A percentile compares a stretch with the other conserved stretches of the same genome.
Conservation (phyloP, 2,888 invertebrate species). For the Ophonus ardosiacus region DNA sequence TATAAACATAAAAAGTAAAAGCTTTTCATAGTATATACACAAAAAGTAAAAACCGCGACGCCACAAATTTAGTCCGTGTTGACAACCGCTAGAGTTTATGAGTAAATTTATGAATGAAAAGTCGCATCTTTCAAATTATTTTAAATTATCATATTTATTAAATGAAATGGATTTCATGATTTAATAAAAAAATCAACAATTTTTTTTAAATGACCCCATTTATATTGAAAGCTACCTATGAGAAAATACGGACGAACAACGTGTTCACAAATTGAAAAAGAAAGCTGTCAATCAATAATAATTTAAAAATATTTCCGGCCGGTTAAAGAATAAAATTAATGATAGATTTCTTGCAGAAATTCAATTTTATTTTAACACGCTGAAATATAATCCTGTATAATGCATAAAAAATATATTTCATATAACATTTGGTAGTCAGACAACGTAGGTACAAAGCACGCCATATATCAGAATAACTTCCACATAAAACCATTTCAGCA, state of each 20-base stretch:
- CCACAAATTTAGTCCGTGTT: no score
- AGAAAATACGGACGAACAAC: not conserved
- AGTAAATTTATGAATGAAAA: no score
- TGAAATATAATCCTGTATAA: slow-evolving; percentile 7
- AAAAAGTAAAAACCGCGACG: no score
- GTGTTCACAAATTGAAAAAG: not conserved
- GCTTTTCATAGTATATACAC: no score
- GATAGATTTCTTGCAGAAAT: not conserved
- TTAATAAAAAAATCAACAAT: no score
- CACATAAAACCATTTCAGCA: slow-evolving; percentile 38
- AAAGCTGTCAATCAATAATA: not conserved
- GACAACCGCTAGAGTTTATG: no score
- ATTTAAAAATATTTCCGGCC: not conserved
- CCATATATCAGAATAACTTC: slow-evolving; percentile 38
- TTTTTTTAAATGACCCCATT: no score
- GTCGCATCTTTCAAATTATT: no score
- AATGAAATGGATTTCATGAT: no score
- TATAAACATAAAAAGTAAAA: no score
- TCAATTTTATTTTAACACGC: slow-evolving; percentile 16
- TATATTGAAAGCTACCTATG: no score
- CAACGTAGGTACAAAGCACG: slow-evolving; percentile 38
- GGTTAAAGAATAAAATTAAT: not conserved
- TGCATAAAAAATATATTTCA: slow-evolving; percentile 40
- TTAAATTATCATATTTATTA: no score
- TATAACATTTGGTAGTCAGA: slow-evolving; percentile 35